phyloP scores from a whole-genome alignment of 2,888 invertebrate species.

The Terebella lapidaria region DNA sequence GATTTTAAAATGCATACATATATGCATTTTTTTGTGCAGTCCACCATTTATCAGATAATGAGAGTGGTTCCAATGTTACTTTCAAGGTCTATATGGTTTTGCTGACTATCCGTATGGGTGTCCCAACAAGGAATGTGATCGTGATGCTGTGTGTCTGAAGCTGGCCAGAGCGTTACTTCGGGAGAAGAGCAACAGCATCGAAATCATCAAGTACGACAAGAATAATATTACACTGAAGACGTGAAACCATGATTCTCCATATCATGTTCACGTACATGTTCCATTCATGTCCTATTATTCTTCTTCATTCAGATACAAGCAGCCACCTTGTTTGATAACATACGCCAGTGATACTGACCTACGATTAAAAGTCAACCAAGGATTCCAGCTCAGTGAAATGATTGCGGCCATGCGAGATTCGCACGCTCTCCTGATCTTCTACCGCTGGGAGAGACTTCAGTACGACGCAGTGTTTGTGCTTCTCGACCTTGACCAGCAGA shows the following conservation, averaged over 20 bases:
- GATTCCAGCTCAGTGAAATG: slow-evolving; percentile 18
- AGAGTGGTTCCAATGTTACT: no score
- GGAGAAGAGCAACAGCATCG: slow-evolving; percentile 7
- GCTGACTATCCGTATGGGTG: slow-evolving; percentile 22
- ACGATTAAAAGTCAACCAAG: slow-evolving; percentile 4
- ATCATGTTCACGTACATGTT: no score
- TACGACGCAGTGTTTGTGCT: slow-evolving; percentile 18
- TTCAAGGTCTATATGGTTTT: slow-evolving; percentile 24
- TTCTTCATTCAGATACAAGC: slow-evolving; percentile 15
- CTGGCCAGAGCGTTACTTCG: slow-evolving; percentile 14
- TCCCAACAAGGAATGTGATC: slow-evolving; percentile 18
- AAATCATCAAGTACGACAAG: slow-evolving; percentile 22
- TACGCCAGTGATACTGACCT: slow-evolving; percentile 10
- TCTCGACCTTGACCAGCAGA: slow-evolving; percentile 9
- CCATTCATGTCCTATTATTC: no score
- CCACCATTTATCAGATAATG: no score
- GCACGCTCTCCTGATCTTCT: slow-evolving; percentile 20
- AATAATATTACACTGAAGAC: no score
- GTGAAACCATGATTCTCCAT: no score
- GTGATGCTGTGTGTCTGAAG: slow-evolving; percentile 22
- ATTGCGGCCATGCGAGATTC: slow-evolving; percentile 11
- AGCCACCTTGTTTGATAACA: slow-evolving; percentile 8
- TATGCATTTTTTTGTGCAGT: no score
- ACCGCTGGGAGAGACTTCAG: slow-evolving; percentile 15
- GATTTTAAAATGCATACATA: no score